Conservation (phyloP, 2,888 invertebrate genomes). For the Charanyca ferruginea region DNA sequence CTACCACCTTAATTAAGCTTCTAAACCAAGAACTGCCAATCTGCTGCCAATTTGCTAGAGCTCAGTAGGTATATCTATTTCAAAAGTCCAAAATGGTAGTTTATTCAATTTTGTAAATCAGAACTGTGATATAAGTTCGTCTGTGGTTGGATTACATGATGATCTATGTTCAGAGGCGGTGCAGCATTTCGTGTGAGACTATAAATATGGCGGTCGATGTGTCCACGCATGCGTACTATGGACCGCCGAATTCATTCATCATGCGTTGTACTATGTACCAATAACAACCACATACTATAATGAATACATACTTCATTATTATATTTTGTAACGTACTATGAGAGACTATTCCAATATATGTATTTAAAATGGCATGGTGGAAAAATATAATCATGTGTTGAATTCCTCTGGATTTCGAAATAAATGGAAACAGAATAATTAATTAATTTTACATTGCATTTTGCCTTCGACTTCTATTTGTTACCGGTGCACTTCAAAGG, state of each 20-base stretch:
- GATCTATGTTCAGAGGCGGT: constrained; percentile 26
- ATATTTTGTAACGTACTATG: not conserved
- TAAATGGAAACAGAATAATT: too few species aligned
- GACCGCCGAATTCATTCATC: constrained; percentile 40
- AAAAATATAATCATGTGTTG: too few species aligned
- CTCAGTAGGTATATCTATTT: not conserved
- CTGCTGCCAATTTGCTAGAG: not conserved
- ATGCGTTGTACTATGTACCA: constrained; percentile 27
- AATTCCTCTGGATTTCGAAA: too few species aligned
- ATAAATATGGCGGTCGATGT: constrained; percentile 75
- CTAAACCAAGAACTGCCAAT: too few species aligned
- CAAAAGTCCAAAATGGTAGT: not conserved
- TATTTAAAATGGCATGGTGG: not conserved
- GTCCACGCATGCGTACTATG: constrained; percentile 70
- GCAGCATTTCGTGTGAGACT: constrained; percentile 44
- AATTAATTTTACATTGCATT: too few species aligned
- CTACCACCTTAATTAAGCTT: too few species aligned
- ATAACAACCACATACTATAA: too few species aligned
- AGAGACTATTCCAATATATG: not conserved
- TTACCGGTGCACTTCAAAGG: not conserved
- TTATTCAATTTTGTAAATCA: not conserved
- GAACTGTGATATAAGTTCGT: not conserved
- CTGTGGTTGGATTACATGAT: not conserved
- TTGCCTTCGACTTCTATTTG: not conserved
- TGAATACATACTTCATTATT: not conserved